These are phyloP conservation scores for Mormyrus iriodes DNA, from an alignment of 2,113 vertebrate species.

Conservation along the genomic window DNA sequence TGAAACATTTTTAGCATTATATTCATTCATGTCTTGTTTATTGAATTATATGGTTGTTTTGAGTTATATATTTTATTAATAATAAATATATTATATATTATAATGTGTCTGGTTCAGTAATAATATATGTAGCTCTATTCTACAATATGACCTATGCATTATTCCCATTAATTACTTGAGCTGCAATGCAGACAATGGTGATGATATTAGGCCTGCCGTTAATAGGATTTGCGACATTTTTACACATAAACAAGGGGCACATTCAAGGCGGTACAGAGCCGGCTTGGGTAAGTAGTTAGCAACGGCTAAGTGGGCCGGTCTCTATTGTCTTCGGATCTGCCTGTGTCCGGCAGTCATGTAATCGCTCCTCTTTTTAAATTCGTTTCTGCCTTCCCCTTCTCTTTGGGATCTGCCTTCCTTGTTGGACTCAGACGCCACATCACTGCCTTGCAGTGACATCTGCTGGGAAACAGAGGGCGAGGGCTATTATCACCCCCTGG, in stretches of 20 bases:
- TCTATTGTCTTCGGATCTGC: not conserved
- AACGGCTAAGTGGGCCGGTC: not conserved
- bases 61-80: not conserved
- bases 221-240: not conserved
- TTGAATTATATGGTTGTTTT: not conserved
- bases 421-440: not conserved
- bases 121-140: not conserved
- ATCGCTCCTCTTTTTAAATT: not conserved
- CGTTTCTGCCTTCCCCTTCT: not conserved
- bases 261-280: no score
- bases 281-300: not conserved
- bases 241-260: not conserved
- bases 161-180: not conserved
- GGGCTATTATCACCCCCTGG: not conserved
- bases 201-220: not conserved
- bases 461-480: constrained; percentile 20
- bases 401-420: not conserved
- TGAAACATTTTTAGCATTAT: not conserved
- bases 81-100: not conserved
- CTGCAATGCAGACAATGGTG: not conserved
- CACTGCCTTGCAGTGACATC: constrained; percentile 29
- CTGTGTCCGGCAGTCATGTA: not conserved
- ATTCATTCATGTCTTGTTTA: not conserved
- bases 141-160: not conserved
- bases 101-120: not conserved